Evolutionary conservation across 1,140 invertebrate species (phyloP).

Genomic region (Euura lappo): DNA sequence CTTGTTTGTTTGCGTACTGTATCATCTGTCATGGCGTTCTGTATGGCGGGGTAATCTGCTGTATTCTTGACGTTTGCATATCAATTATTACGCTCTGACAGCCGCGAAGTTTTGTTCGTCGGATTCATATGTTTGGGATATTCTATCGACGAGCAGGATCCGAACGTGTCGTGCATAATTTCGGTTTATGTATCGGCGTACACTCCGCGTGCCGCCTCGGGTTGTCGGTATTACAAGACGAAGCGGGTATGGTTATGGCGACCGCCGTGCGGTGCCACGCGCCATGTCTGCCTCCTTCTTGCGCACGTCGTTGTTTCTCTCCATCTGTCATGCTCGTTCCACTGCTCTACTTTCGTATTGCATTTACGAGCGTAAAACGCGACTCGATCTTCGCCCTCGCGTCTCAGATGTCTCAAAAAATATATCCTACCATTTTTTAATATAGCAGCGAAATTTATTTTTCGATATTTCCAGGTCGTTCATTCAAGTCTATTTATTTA

Average conservation of each 20-base stretch:
- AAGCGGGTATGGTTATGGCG: slow-evolving; percentile 41
- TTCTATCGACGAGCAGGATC: neutral
- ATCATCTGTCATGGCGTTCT: slow-evolving; percentile 50
- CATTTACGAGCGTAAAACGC: neutral
- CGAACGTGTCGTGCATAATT: neutral
- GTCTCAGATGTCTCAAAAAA: neutral
- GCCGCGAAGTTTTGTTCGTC: slow-evolving; percentile 1
- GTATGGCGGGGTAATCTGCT: slow-evolving; percentile 29
- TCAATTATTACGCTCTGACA: neutral
- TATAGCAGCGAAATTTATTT: too few relatives aligned
- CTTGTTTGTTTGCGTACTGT: slow-evolving; percentile 43
- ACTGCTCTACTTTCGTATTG: slow-evolving; percentile 41
- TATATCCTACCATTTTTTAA: too few relatives aligned
- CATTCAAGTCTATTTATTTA: too few relatives aligned
- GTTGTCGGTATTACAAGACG: neutral
- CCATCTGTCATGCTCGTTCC: slow-evolving; percentile 28
- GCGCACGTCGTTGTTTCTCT: slow-evolving; percentile 45
- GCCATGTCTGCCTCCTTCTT: slow-evolving; percentile 46
- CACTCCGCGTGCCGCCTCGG: neutral
- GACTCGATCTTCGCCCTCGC: neutral
- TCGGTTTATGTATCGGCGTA: neutral
- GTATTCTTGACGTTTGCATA: slow-evolving; percentile 14
- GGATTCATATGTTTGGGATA: too few relatives aligned
- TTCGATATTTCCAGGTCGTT: too few relatives aligned
- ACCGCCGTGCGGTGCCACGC: slow-evolving; percentile 49